Percentiles rank a stretch among this genome's conserved stretches.
phyloP scores from a whole-genome alignment of 2,888 invertebrate genomes.

The Coronaproctus castanopsis region DNA sequence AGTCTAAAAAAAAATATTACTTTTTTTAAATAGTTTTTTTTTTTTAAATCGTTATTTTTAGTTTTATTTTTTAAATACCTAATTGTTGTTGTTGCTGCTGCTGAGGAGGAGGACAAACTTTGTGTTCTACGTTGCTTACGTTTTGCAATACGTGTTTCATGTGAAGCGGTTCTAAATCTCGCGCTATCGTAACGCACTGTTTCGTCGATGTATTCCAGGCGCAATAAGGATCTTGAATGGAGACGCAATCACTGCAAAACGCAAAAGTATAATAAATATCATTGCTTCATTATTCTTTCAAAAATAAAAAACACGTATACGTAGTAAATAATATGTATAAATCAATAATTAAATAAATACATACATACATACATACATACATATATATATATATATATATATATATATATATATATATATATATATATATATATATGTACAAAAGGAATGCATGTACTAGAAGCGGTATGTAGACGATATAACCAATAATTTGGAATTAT shows the following conservation, averaged over 20 bases:
- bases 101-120: conserved; percentile 23
- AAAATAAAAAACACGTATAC: neutral
- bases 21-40: too few species aligned
- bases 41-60: too few species aligned
- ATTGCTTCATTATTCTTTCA: too few species aligned
- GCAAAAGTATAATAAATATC: too few species aligned
- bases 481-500: neutral
- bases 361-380: conserved; percentile 34
- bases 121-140: conserved; percentile 37
- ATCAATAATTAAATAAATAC: conserved; percentile 14
- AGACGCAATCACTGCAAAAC: conserved; percentile 58
- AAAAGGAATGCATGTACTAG: too few species aligned
- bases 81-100: too few species aligned
- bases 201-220: conserved; percentile 62
- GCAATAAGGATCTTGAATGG: conserved; percentile 90
- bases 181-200: conserved; percentile 25
- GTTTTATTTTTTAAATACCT: too few species aligned
- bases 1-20: too few species aligned
- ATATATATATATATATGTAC: too few species aligned
- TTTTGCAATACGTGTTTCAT: conserved; percentile 46
- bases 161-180: conserved; percentile 33
- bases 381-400: neutral
- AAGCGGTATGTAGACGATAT: too few species aligned
- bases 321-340: neutral
- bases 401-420: neutral